Base-by-base conservation (phyloP, 2,113 vertebrate genomes). In the Mesitornis unicolor region DNA sequence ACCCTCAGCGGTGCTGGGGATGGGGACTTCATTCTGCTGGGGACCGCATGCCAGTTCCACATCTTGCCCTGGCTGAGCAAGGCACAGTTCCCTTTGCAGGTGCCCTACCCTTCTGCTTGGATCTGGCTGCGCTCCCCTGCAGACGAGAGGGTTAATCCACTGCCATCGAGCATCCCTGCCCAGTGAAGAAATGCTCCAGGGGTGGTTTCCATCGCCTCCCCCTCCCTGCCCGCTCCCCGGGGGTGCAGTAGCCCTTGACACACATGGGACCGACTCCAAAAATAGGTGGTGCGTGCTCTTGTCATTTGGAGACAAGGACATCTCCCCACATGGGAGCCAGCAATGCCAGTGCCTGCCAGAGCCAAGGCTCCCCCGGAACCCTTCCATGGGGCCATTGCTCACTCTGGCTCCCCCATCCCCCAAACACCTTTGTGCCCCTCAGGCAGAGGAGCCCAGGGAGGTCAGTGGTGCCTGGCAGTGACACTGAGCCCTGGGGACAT, bases 211-310 rank as follows among this genome's bases (percentile, higher is more conserved):
- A 38, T 78, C 7, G 1, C 79, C n/a, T 80, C 12, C 78, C 59
- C 16, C 15, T 75, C 84, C 60, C 77, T 56, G 25, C 81, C 83
- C n/a, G 1, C 59, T 82, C 64, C 31, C 18, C 5, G 1, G 83
- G 90, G 77, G 48, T n/a, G 14, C 28, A 26, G 70, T 81, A 63
- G 59, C 83, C 85, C 40, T 91, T 48, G 36, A 64, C 65, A 54
- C 57, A 65, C 36, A 61, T 9, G 4, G 61, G 60, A 69, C 40
- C 1, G 1, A 90, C 68, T 89, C 94, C 63, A 85, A 89, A 95
- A 89, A 70, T 88, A 92, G 96, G 96, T 77, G 87, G 95, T 94
- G 92, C n/a, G 65, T 97, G 95, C 95, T 97, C 95, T 96, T 93
- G 89, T 93, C 95, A 40, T 83, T 51, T 76, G 82, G 91, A 79